phyloP scores from a whole-genome alignment of 2,113 vertebrate species.

The Nyctibius bracteatus region DNA sequence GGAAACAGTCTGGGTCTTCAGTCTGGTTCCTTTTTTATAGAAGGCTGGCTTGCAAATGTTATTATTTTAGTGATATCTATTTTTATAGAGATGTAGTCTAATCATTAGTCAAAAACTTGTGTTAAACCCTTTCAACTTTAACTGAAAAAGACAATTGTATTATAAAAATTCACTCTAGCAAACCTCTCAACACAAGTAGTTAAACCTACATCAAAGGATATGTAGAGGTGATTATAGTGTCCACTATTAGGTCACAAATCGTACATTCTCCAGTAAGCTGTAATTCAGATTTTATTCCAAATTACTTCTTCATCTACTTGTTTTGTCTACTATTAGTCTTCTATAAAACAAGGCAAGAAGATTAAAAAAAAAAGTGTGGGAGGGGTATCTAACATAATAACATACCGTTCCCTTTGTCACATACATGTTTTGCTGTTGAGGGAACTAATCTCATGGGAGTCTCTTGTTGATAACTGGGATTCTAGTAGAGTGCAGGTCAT shows the following conservation, averaged over 20 bases:
- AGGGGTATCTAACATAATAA: background rate
- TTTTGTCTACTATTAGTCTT: background rate
- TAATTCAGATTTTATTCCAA: background rate
- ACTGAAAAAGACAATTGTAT: background rate
- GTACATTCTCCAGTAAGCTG: background rate
- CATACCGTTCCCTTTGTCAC: background rate
- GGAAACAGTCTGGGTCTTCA: background rate
- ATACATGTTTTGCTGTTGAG: background rate
- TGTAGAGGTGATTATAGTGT: background rate
- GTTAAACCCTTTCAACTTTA: background rate
- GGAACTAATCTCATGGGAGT: background rate
- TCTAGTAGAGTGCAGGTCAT: background rate
- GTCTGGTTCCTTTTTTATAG: background rate
- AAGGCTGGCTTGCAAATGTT: background rate
- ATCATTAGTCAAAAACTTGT: background rate
- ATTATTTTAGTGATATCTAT: background rate
- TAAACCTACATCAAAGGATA: background rate
- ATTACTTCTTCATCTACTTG: background rate
- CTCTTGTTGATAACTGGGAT: background rate
- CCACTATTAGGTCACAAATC: background rate
- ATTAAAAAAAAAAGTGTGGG: background rate
- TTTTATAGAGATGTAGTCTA: background rate
- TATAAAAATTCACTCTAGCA: background rate
- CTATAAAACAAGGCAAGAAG: background rate
- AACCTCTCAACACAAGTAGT: background rate